Conservation (phyloP, 2,113 vertebrate genomes). For the Labrus mixtus region DNA sequence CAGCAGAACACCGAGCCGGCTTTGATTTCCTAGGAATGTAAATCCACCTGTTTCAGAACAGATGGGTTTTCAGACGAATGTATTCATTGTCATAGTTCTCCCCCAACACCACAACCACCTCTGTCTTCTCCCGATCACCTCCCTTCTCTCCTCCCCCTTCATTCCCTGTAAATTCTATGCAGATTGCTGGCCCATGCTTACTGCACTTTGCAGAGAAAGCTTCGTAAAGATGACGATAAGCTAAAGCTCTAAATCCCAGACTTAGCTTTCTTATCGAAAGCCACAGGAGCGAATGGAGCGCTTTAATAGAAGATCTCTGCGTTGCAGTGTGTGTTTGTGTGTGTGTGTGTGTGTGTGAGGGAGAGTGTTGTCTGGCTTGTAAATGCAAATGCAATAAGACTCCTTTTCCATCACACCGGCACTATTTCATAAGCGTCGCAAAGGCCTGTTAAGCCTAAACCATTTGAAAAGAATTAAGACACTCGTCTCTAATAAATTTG, state of each 20-base stretch:
- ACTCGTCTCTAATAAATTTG: constrained; percentile 65
- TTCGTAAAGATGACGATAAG: constrained; percentile 84
- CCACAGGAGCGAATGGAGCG: constrained; percentile 79
- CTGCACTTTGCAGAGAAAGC: constrained; percentile 80
- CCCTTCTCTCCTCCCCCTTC: not conserved
- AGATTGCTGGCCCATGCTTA: constrained; percentile 80
- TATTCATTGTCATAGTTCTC: constrained; percentile 63
- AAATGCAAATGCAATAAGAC: constrained; percentile 77
- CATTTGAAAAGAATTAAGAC: constrained; percentile 66
- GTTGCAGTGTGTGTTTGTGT: constrained; percentile 34
- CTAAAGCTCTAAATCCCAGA: constrained; percentile 86
- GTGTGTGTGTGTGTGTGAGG: constrained; percentile 30
- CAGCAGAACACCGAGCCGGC: constrained; percentile 58
- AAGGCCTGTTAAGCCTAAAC: constrained; percentile 50
- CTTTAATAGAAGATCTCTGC: constrained; percentile 77
- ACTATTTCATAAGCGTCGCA: constrained; percentile 55
- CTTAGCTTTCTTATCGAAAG: constrained; percentile 86
- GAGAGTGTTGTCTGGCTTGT: constrained; percentile 60
- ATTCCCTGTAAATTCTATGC: constrained; percentile 67
- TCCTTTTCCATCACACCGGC: constrained; percentile 46
- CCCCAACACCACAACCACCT: constrained; percentile 28
- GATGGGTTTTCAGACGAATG: constrained; percentile 64
- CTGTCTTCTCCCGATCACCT: constrained; percentile 16
- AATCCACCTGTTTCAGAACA: constrained; percentile 81
- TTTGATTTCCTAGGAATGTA: constrained; percentile 76